Evolutionary conservation across 2,113 vertebrate genomes (phyloP), one percentile per base, ranked within the genome.

Genomic region (Sinocyclocheilus maitianheensis): DNA sequence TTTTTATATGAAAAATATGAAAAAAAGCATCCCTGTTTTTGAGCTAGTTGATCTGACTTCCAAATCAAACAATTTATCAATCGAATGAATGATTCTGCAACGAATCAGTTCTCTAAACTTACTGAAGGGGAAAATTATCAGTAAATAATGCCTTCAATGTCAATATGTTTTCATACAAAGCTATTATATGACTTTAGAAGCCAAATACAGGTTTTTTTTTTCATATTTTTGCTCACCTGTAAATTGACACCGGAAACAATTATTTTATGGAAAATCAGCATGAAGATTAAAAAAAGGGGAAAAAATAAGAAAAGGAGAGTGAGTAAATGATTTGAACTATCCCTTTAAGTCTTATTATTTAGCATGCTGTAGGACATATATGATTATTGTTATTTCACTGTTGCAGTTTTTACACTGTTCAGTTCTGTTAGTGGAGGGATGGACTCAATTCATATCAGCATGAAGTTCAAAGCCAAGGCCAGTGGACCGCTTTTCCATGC

Each of bases 391-490:
- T 85, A 71, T 78, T 83, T 51, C 18, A 5, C 30, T 58, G 7
- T 46, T 86, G 24, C 4, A 48, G 14, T 78, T 86, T 65, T 58
- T 30, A 30, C 30, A 30, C 30, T 30, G 30, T 30, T 30, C 30
- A 30, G 30, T 74, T 8, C 37, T 48, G 53, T 51, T 51, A 77
- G 55, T 58, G 18, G 10, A 81, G 79, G 37, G 22, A 77, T 77
- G 53, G 65, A 34, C 3, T 84, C 13, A 69, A 43, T 69, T 83
- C 37, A 75, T 84, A 62, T 89, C 53, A 76, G 71, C 69, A 82
- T 46, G 58, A 75, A 76, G 40, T 63, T 77, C 55, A 53, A 81
- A 69, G 88, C 86, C 76, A 79, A 58, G 86, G 82, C 63, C 77
- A 79, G 55, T 81, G 69, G 37, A 72, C 46, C 48, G 46, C 13